Conservation (phyloP, 2,888 invertebrate species). For the Pandemis corylana region DNA sequence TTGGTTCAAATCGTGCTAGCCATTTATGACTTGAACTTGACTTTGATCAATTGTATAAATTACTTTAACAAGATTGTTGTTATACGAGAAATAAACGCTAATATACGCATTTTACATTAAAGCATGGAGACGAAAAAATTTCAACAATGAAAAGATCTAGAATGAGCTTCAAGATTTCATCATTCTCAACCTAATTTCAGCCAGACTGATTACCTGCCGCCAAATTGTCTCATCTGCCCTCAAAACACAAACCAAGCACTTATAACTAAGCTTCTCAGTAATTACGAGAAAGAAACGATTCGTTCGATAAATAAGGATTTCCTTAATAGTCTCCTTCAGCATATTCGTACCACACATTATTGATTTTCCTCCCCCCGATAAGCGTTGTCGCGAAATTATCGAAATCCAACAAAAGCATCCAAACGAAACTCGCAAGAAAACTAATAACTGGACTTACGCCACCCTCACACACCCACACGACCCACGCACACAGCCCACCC, state of each 20-base stretch:
- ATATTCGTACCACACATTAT: slow-evolving; percentile 43
- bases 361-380: slow-evolving; percentile 48
- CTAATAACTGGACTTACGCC: slow-evolving; percentile 78
- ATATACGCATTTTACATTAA: too few relatives aligned
- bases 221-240: slow-evolving; percentile 30
- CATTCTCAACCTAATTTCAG: slow-evolving; percentile 17
- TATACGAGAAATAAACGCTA: too few relatives aligned
- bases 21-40: too few relatives aligned
- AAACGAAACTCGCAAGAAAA: slow-evolving; percentile 80
- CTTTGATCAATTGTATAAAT: too few relatives aligned
- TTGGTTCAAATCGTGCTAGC: too few relatives aligned
- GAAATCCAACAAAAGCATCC: slow-evolving; percentile 84
- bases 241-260: slow-evolving; percentile 12
- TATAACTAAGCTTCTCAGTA: slow-evolving; percentile 4
- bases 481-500: slow-evolving; percentile 49
- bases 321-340: slow-evolving; percentile 33
- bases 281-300: slow-evolving; percentile 39
- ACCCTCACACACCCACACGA: slow-evolving; percentile 47
- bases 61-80: too few relatives aligned
- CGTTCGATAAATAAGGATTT: slow-evolving; percentile 42
- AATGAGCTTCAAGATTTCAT: background rate
- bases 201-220: slow-evolving; percentile 20
- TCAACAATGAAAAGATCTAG: too few relatives aligned
- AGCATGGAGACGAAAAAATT: too few relatives aligned
- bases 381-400: slow-evolving; percentile 81